Conservation (phyloP, 2,888 invertebrate species). For the Dione juno region DNA sequence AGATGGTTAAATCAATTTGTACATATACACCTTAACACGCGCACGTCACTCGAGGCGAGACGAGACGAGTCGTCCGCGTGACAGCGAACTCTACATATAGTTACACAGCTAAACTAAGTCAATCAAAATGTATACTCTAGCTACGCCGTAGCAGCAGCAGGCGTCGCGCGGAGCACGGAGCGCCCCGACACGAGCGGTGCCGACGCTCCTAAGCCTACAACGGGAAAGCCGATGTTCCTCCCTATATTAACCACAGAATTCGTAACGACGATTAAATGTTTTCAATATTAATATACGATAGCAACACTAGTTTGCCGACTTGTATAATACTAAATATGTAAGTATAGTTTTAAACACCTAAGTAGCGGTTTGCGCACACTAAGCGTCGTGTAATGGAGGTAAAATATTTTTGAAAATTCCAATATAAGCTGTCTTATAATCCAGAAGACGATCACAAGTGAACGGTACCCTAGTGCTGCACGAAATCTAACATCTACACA, state of each 20-base stretch:
- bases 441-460: slow-evolving; percentile 19
- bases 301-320: slow-evolving; percentile 41
- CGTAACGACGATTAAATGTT: slow-evolving; percentile 42
- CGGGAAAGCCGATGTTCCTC: slow-evolving; percentile 51
- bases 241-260: slow-evolving; percentile 49
- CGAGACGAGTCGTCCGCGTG: slow-evolving; percentile 38
- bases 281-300: slow-evolving; percentile 35
- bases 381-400: slow-evolving; percentile 25
- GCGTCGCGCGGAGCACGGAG: slow-evolving; percentile 54
- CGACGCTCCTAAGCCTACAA: slow-evolving; percentile 68
- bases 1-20: slow-evolving; percentile 77
- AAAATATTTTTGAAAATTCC: slow-evolving; percentile 3
- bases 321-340: slow-evolving; percentile 26
- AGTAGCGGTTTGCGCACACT: slow-evolving; percentile 16
- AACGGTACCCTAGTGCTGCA: slow-evolving; percentile 30
- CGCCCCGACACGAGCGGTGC: slow-evolving; percentile 67
- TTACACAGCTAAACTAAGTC: slow-evolving; percentile 72
- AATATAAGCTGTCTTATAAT: slow-evolving; percentile 6
- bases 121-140: slow-evolving; percentile 74
- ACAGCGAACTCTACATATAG: slow-evolving; percentile 59
- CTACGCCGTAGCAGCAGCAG: slow-evolving; percentile 66
- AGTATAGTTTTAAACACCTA: slow-evolving; percentile 21
- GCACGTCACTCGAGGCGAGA: slow-evolving; percentile 44
- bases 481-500: slow-evolving; percentile 42
- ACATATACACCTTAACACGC: slow-evolving; percentile 66